phyloP scores from a whole-genome alignment of 2,113 vertebrate genomes.

The Himantopus leucocephalus region DNA sequence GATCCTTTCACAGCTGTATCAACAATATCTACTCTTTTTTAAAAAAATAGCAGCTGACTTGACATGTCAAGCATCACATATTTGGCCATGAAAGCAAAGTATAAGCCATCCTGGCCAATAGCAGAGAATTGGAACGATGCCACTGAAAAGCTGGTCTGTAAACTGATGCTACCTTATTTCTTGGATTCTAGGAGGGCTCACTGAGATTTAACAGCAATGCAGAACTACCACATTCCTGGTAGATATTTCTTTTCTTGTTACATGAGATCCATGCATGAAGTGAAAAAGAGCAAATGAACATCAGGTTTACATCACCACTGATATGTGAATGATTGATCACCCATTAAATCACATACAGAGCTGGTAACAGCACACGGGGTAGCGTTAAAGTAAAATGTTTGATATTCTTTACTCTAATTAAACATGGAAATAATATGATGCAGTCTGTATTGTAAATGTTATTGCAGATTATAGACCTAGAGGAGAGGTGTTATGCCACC shows the following conservation, averaged over 20 bases:
- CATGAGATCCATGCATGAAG: constrained; percentile 38
- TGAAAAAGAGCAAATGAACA: constrained; percentile 63
- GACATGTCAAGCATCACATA: constrained; percentile 71
- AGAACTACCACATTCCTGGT: constrained; percentile 39
- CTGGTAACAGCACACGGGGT: constrained; percentile 55
- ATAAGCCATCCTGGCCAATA: constrained; percentile 43
- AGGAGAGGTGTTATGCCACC: constrained; percentile 65
- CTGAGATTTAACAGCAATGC: constrained; percentile 52
- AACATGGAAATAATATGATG: constrained; percentile 55
- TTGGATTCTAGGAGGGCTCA: constrained; percentile 39
- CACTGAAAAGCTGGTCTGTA: constrained; percentile 39
- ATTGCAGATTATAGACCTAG: constrained; percentile 64
- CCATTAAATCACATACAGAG: constrained; percentile 60
- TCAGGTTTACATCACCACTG: constrained; percentile 58
- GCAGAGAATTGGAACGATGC: constrained; percentile 33
- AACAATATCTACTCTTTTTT: constrained; percentile 59
- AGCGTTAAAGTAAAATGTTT: constrained; percentile 59
- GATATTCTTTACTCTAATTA: constrained; percentile 55
- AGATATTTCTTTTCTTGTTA: constrained; percentile 52
- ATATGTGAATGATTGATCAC: constrained; percentile 68
- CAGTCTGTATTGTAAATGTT: constrained; percentile 64
- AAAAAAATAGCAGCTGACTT: constrained; percentile 71
- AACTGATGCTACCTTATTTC: constrained; percentile 58
- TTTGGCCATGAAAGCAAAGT: constrained; percentile 59
- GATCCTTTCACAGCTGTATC: constrained; percentile 72